phyloP scores from a whole-genome alignment of 2,113 vertebrate species.

The Struthio camelus region DNA sequence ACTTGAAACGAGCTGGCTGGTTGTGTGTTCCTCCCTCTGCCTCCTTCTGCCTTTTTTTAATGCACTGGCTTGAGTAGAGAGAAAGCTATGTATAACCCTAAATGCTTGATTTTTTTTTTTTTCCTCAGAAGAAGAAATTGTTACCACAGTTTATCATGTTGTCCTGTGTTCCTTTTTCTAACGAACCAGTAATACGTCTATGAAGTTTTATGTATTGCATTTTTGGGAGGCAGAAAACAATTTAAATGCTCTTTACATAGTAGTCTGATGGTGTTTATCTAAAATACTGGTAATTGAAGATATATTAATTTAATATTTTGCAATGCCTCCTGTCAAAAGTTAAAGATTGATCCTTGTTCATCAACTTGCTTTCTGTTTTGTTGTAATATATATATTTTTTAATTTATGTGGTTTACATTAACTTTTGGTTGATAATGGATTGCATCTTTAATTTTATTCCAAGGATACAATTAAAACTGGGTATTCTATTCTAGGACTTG shows the following conservation, averaged over 20 bases:
- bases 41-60: neutral
- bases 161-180: neutral
- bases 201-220: neutral
- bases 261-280: neutral
- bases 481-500: neutral
- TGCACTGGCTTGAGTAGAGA: neutral
- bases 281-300: neutral
- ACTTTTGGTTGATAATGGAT: neutral
- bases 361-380: neutral
- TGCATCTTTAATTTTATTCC: neutral
- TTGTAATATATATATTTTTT: neutral
- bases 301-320: neutral
- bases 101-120: neutral
- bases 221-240: neutral
- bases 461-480: neutral
- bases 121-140: neutral
- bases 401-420: neutral
- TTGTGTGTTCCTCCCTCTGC: neutral
- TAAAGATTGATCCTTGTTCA: neutral
- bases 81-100: neutral
- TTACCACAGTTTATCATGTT: neutral
- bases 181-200: neutral
- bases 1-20: neutral
- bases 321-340: neutral
- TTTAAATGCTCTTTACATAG: neutral